phyloP scores from a whole-genome alignment of 2,113 vertebrate species.

The Myodes glareolus region DNA sequence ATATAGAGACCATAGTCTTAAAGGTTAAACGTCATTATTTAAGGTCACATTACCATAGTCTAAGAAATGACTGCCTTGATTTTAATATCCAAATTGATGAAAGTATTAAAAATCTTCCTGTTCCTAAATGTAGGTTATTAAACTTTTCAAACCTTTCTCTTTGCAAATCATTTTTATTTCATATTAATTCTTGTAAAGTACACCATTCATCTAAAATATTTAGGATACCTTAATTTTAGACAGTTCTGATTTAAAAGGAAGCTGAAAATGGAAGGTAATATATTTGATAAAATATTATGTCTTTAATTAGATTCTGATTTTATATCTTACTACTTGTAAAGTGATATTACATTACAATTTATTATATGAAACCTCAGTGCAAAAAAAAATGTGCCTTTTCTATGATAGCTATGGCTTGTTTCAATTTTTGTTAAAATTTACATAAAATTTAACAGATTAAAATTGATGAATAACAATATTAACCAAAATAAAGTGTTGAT shows the following conservation, averaged over 20 bases:
- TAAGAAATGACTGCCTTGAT: constrained; percentile 66
- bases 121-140: constrained; percentile 83
- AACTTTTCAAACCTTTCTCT: constrained; percentile 79
- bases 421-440: constrained; percentile 49
- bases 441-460: constrained; percentile 42
- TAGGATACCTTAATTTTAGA: constrained; percentile 78
- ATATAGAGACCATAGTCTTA: constrained; percentile 58
- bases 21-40: constrained; percentile 46
- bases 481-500: background rate
- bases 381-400: constrained; percentile 54
- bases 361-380: constrained; percentile 43
- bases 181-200: constrained; percentile 76
- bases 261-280: constrained; percentile 68
- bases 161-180: constrained; percentile 86
- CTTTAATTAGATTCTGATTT: constrained; percentile 80
- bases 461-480: background rate
- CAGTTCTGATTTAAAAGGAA: constrained; percentile 70
- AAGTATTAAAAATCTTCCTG: constrained; percentile 80
- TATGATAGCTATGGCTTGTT: background rate
- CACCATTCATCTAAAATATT: constrained; percentile 74
- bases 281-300: constrained; percentile 76
- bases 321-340: constrained; percentile 74
- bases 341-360: constrained; percentile 65
- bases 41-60: constrained; percentile 37
- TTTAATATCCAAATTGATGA: constrained; percentile 77